Percentiles rank a stretch among this genome's conserved stretches.
phyloP scores from a whole-genome alignment of 2,888 invertebrate species.

The Cheilosia variabilis region DNA sequence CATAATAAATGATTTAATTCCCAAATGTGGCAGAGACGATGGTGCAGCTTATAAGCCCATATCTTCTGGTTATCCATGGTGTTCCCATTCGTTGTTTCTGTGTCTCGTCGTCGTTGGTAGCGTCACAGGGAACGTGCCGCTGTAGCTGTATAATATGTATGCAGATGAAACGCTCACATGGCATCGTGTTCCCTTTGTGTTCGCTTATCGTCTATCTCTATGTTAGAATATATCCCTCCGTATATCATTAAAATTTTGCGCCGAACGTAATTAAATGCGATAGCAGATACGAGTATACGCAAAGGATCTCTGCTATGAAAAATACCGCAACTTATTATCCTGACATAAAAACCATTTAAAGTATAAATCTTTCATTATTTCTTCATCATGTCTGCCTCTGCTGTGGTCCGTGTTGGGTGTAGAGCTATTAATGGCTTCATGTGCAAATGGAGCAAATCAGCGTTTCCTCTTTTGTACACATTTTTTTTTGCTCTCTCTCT shows the following conservation, averaged over 20 bases:
- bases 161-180: slow-evolving; percentile 48
- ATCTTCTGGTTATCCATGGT: slow-evolving; percentile 22
- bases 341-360: slow-evolving; percentile 68
- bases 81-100: slow-evolving; percentile 23
- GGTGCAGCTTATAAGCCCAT: slow-evolving; percentile 20
- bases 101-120: neutral
- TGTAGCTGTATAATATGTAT: slow-evolving; percentile 1
- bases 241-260: slow-evolving; percentile 59
- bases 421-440: slow-evolving; percentile 36
- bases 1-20: slow-evolving; percentile 65
- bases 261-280: slow-evolving; percentile 59
- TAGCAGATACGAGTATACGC: neutral
- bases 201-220: neutral
- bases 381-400: slow-evolving; percentile 18
- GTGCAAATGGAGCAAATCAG: slow-evolving; percentile 43
- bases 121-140: slow-evolving; percentile 7
- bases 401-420: slow-evolving; percentile 4
- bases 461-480: neutral
- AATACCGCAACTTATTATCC: slow-evolving; percentile 65
- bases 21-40: slow-evolving; percentile 17
- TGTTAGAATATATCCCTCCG: slow-evolving; percentile 24
- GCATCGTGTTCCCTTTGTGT: slow-evolving; percentile 13
- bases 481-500: too few species aligned
- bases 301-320: slow-evolving; percentile 23
- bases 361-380: slow-evolving; percentile 65